Conservation (phyloP, 35 echinoderm and acorn worm genomes). For the Diadema setosum region DNA sequence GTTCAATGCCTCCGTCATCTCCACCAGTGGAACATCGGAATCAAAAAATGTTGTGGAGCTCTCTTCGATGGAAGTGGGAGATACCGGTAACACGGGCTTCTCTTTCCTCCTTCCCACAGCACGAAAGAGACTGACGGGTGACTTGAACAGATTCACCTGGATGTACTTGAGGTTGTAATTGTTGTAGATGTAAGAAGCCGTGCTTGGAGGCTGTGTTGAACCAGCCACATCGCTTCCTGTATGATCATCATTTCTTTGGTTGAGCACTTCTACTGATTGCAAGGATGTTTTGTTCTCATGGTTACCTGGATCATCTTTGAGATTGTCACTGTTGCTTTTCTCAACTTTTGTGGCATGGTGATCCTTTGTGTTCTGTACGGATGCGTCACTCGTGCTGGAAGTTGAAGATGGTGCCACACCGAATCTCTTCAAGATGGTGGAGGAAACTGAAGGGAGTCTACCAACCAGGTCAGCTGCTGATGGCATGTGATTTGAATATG, state of each 20-base stretch:
- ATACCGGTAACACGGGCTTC: not conserved
- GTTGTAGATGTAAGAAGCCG: not conserved
- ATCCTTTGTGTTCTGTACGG: not conserved
- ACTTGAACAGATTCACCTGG: conserved; percentile 1
- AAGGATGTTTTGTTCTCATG: not conserved
- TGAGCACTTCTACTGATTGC: not conserved
- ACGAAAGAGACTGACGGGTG: not conserved
- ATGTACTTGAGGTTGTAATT: conserved; percentile 22
- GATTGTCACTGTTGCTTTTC: not conserved
- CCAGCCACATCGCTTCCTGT: not conserved
- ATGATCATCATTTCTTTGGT: not conserved
- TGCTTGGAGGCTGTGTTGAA: not conserved
- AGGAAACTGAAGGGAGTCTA: not conserved
- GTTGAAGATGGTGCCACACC: not conserved
- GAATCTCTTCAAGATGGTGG: not conserved
- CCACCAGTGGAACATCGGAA: conserved; percentile 1
- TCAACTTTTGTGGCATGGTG: not conserved
- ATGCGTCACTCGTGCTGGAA: not conserved
- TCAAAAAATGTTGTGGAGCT: conserved; percentile 22
- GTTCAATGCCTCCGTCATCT: conserved; percentile 8
- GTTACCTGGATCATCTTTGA: not conserved
- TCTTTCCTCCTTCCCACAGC: not conserved
- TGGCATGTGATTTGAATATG: not conserved
- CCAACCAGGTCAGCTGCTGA: not conserved
- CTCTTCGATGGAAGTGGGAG: not conserved